phyloP scores from a whole-genome alignment of 2,113 vertebrate species.

The Calidris pugnax region DNA sequence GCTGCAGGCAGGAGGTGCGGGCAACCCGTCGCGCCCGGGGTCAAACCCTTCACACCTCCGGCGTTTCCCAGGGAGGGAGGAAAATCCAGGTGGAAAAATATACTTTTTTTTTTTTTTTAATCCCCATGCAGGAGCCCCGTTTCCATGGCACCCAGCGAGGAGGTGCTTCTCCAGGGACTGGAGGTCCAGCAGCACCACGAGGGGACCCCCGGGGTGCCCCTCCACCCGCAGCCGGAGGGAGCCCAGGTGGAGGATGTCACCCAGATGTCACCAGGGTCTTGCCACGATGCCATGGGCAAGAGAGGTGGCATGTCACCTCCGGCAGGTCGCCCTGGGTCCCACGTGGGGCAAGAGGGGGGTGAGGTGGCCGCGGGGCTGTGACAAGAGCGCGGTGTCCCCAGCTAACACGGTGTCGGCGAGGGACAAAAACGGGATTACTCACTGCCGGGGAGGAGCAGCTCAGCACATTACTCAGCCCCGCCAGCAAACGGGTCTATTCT shows the following conservation, averaged over 20 bases:
- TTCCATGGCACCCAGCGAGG: constrained; percentile 72
- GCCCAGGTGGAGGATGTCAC: rapidly evolving
- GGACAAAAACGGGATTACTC: constrained; percentile 46
- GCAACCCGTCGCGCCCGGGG: rapidly evolving
- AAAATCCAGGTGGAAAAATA: constrained; percentile 56
- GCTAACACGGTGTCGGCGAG: not conserved
- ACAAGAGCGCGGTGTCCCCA: rapidly evolving
- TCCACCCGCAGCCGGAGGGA: rapidly evolving
- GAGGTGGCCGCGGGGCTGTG: rapidly evolving
- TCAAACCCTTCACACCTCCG: constrained; percentile 18
- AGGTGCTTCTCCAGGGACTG: constrained; percentile 36
- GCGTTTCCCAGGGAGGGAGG: constrained; percentile 24
- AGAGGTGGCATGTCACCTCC: rapidly evolving
- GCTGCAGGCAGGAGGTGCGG: not conserved
- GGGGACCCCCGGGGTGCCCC: rapidly evolving
- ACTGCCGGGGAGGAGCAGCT: constrained; percentile 48
- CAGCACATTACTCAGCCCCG: constrained; percentile 56
- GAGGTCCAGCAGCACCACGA: rapidly evolving
- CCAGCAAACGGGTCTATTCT: constrained; percentile 25
- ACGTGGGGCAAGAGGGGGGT: not conserved
- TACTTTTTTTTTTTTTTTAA: not conserved
- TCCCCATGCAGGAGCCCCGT: not conserved
- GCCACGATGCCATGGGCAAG: rapidly evolving
- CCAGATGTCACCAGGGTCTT: not conserved
- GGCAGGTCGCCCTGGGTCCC: rapidly evolving